Base-by-base conservation (phyloP, 2,113 vertebrate species). In the Monopterus albus region DNA sequence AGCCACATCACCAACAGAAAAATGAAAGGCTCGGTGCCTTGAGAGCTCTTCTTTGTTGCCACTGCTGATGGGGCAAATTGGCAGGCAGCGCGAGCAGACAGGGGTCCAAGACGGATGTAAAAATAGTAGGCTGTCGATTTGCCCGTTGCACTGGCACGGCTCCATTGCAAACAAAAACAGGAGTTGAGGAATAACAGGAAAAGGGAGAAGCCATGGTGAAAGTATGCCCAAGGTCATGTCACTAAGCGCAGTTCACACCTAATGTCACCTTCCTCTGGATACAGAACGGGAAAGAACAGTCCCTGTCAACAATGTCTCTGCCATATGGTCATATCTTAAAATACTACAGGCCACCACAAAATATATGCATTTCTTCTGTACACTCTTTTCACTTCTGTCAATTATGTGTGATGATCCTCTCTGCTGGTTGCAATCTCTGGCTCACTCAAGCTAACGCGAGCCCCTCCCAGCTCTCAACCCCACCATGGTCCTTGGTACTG, bases 141-240 rank as follows among this genome's bases (percentile, higher is more conserved):
- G 79, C 86, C 87, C 82, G 47, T 79, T 67, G 79, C 49, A 2
- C 86, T 90, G 91, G 89, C 88, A 0, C 25, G 0, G 71, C 52
- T 82, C 91, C 91, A 91, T 69, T 42, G 49, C 47, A 86, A 91
- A 84, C 84, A 89, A 81, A 87, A 82, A 82, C 85, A 86, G 80
- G 76, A 86, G 89, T 87, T 73, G 84, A 88, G 89, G 84, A 91
- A 92, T 90, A 92, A 91, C 89, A 92, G 91, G 89, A 92, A 91
- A 87, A 90, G 90, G 90, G 90, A 91, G 88, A 90, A 89, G 87
- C 81, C 60, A 52, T 25, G 80, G 87, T 78, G 85, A 89, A 91
- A 88, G 88, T 89, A 82, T 82, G 89, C 84, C 81, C 72, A 39
- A 71, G 88, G 89, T 90, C 85, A 83, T 90, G 90, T 91, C 89